Base-by-base conservation (phyloP, 2,888 invertebrate species). In the Agrotis puta region DNA sequence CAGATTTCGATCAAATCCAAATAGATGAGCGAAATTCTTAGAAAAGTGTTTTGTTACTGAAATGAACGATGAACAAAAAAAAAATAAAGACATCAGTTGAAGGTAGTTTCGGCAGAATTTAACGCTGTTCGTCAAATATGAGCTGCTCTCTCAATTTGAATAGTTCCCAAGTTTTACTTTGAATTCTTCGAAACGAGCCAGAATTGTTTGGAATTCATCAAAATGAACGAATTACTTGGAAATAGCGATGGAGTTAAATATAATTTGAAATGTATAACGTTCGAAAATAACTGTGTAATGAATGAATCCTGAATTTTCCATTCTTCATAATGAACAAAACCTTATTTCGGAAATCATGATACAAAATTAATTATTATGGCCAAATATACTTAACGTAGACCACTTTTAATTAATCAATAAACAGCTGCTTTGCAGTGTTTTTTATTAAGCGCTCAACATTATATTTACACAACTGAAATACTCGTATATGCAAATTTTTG, bases 111-210 rank as follows among this genome's bases (percentile, higher is more conserved):
- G 51, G 18, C 39, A 66, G 50, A 77, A 72, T 81, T 66, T 39
- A 51, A 74, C 24, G 63, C 47, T 33, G 20, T 65, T 77, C 18
- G 54, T 76, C 18, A 79, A 79, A 63, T 81, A 77, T 53, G 65
- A 81, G 59, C 72, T 39, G 39, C 39, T 39, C 9, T 61, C 65
- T 61, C 65, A 77, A 81, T 79, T 81, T 69, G 81, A 79, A 81
- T 79, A 79, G 82, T 81, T 79, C 72, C 64, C 67, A 43, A 47
- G 58, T 53, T 61, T 59, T n/a, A 62, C 77, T 71, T 67, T 22
- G 39, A 61, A 71, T 70, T 57, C 63, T 58, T 47, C 24, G 2
- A 33, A 51, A 39, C 48, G 13, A 58, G 53, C 43, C 76, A 47
- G 56, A 71, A 54, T 58, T 77, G 14, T 76, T 66, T 65, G 39